These are phyloP conservation scores for Tragelaphus buxtoni DNA, from an alignment of 2,113 vertebrate genomes.

Conservation along the genomic window DNA sequence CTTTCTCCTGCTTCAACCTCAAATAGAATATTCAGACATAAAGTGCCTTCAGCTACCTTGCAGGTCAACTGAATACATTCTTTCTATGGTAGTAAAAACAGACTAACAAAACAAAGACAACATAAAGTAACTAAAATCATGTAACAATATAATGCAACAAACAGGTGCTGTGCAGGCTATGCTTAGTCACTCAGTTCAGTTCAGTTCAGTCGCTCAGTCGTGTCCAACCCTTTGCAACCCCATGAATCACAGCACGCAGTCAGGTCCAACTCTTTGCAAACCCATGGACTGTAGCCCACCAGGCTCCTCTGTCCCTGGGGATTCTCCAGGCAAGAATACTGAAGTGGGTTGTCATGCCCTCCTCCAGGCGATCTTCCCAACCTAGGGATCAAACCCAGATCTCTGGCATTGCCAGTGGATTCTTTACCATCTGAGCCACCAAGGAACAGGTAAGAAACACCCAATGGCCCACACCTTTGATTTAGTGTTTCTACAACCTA, in stretches of 20 bases:
- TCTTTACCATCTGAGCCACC: background rate
- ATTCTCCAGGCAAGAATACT: background rate
- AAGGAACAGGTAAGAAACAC: background rate
- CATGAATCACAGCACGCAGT: too few relatives aligned
- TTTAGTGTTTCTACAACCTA: background rate
- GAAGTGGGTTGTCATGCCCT: background rate
- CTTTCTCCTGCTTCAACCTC: background rate
- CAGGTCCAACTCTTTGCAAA: background rate
- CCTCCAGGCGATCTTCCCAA: background rate
- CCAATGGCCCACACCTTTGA: background rate
- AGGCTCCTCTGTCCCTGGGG: background rate
- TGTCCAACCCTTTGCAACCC: too few relatives aligned
- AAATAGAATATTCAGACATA: background rate
- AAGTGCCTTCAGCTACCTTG: background rate
- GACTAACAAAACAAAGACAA: background rate
- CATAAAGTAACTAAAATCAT: background rate
- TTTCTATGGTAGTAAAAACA: background rate
- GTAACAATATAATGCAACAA: background rate
- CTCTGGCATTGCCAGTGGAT: background rate
- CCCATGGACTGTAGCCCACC: background rate
- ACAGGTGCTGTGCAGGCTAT: background rate
- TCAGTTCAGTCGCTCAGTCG: too few relatives aligned
- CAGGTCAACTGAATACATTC: background rate
- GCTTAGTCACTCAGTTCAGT: background rate
- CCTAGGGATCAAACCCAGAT: background rate